These are phyloP conservation scores for Drosophila ercepeae DNA, from an alignment of 1,140 invertebrate genomes.

Conservation along the genomic window DNA sequence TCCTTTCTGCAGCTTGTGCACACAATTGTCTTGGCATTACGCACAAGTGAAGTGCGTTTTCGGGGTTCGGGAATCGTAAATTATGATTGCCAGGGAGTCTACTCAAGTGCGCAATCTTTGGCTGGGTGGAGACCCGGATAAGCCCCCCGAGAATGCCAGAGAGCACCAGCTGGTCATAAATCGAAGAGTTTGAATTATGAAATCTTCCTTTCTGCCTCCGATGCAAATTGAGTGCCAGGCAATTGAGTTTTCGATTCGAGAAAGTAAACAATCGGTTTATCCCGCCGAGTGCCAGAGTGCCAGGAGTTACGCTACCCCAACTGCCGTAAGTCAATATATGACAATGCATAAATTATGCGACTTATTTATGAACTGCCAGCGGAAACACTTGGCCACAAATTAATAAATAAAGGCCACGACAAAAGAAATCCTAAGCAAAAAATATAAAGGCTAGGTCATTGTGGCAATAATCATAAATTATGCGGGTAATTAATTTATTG, in stretches of 20 bases:
- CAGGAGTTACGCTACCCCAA: not conserved
- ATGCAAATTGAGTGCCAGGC: conserved; percentile 43
- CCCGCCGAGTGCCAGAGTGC: conserved; percentile 29
- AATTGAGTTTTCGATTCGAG: conserved; percentile 28
- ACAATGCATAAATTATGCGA: conserved; percentile 67
- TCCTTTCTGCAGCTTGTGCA: conserved; percentile 28
- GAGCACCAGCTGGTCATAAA: conserved; percentile 39
- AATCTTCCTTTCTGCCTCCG: conserved; percentile 18
- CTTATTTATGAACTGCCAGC: conserved; percentile 58
- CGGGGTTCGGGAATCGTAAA: conserved; percentile 47
- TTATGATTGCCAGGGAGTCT: conserved; percentile 43
- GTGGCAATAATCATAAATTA: conserved; percentile 66
- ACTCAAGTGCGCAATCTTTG: conserved; percentile 54
- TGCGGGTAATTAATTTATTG: conserved; percentile 66
- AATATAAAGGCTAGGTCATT: conserved; percentile 30
- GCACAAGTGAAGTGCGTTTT: conserved; percentile 39
- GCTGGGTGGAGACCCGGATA: conserved; percentile 19
- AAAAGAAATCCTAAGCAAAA: conserved; percentile 16
- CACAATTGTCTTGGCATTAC: conserved; percentile 61
- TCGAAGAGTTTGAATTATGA: conserved; percentile 65
- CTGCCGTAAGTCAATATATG: conserved; percentile 55
- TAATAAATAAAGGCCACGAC: conserved; percentile 40
- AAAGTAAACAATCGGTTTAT: conserved; percentile 54
- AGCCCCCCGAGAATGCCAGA: conserved; percentile 4
- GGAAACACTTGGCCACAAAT: conserved; percentile 40